Evolutionary conservation across 2,113 vertebrate species (phyloP).

Genomic region (Bucco capensis): DNA sequence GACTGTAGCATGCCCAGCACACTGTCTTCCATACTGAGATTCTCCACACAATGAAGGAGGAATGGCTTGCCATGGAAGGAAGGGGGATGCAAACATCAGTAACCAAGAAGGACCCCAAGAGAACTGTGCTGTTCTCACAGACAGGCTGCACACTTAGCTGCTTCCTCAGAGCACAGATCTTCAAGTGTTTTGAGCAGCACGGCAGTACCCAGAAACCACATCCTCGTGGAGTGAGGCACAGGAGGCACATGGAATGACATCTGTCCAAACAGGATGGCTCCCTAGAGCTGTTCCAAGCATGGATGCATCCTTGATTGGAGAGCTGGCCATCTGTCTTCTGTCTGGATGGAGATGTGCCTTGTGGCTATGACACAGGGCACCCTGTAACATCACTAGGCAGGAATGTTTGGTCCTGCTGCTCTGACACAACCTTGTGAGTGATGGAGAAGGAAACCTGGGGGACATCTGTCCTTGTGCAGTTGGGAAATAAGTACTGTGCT

Average conservation of each 20-base stretch:
- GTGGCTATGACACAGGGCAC: not conserved
- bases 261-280: not conserved
- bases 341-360: not conserved
- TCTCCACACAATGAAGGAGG: not conserved
- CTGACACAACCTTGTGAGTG: not conserved
- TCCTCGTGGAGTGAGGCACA: not conserved
- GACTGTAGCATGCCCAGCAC: not conserved
- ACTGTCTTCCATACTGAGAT: not conserved
- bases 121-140: not conserved
- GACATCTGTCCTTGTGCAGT: not conserved
- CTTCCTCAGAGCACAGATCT: not conserved
- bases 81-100: not conserved
- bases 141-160: not conserved
- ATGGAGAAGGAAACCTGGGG: not conserved
- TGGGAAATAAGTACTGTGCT: not conserved
- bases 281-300: not conserved
- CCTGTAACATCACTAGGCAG: not conserved
- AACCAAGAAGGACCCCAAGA: not conserved
- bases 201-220: not conserved
- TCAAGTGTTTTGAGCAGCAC: not conserved
- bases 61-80: not conserved
- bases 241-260: not conserved
- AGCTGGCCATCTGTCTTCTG: not conserved
- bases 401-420: not conserved
- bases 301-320: not conserved